phyloP scores from a whole-genome alignment of 2,888 invertebrate species.

The Tenthredo livida region DNA sequence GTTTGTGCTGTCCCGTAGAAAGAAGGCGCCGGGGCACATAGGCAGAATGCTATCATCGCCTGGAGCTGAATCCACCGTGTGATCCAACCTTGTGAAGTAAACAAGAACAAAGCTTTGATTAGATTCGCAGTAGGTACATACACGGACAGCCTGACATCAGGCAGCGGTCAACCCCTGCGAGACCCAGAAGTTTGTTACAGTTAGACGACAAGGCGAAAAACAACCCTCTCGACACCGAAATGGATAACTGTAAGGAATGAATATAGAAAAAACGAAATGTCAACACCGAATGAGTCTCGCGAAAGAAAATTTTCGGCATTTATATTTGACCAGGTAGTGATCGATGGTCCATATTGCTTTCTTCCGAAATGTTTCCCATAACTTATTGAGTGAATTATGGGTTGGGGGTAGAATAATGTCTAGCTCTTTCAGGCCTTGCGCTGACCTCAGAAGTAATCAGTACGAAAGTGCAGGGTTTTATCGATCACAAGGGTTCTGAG shows the following conservation, averaged over 20 bases:
- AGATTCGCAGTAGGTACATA: neutral
- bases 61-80: neutral
- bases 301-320: neutral
- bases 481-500: neutral
- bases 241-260: neutral
- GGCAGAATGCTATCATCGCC: neutral
- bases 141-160: neutral
- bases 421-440: neutral
- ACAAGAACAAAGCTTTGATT: constrained; percentile 31
- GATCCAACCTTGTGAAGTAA: neutral
- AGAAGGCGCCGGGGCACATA: neutral
- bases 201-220: neutral
- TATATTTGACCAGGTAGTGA: neutral
- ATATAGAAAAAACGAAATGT: neutral
- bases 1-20: neutral
- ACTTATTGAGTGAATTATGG: neutral
- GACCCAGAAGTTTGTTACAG: constrained; percentile 12
- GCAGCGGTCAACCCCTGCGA: neutral
- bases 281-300: neutral
- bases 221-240: constrained; percentile 10
- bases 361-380: neutral
- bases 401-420: neutral
- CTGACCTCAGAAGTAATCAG: constrained; percentile 2
- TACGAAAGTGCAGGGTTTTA: constrained; percentile 18
- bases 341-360: neutral